phyloP scores from a whole-genome alignment of 2,113 vertebrate species.

The Atrichornis clamosus region DNA sequence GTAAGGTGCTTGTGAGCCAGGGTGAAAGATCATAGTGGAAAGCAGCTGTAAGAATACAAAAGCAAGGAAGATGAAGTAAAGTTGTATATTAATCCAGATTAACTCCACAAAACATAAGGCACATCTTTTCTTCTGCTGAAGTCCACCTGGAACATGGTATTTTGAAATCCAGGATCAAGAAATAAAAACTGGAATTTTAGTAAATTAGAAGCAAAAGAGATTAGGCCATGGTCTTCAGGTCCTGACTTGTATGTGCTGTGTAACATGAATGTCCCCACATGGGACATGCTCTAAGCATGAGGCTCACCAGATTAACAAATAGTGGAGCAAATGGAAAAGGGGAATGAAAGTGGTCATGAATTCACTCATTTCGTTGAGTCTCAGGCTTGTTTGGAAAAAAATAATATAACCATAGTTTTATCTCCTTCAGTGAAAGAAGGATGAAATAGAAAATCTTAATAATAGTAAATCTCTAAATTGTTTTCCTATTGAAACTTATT shows the following conservation, averaged over 20 bases:
- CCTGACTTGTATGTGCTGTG: neutral
- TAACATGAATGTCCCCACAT: neutral
- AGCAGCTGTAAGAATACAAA: neutral
- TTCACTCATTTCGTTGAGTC: neutral
- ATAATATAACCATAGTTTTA: neutral
- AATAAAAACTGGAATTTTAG: neutral
- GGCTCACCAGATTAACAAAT: neutral
- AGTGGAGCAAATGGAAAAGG: neutral
- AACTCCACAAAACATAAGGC: neutral
- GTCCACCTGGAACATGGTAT: neutral
- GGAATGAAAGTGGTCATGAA: neutral
- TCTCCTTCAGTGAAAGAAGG: neutral
- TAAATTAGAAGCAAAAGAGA: neutral
- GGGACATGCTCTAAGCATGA: neutral
- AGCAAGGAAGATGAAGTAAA: neutral
- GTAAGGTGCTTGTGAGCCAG: neutral
- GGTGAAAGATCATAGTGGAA: neutral
- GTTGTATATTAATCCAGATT: neutral
- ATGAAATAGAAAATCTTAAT: neutral
- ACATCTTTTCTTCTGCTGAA: neutral
- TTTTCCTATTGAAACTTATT: neutral
- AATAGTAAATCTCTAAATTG: neutral
- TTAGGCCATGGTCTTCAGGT: neutral
- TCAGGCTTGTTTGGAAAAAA: neutral
- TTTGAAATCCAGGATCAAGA: neutral